Conservation (phyloP, 35 echinoderm and acorn worm genomes). For the Patiria miniata region DNA sequence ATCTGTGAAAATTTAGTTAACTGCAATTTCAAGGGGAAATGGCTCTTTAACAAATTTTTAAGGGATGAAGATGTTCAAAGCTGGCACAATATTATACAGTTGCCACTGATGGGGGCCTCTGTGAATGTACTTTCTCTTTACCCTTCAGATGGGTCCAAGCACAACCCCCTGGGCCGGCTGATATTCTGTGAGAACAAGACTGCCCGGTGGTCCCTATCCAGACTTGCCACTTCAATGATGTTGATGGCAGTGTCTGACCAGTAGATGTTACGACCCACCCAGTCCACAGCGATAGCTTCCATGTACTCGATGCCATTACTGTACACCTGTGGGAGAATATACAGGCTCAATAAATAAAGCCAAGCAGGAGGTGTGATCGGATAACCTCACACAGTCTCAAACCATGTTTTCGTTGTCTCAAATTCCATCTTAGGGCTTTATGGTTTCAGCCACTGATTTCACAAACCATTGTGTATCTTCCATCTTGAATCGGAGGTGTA, state of each 20-base stretch:
- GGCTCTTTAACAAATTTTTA: too few species aligned
- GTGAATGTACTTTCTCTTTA: too few species aligned
- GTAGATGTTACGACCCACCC: slow-evolving; percentile 72
- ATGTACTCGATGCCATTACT: slow-evolving; percentile 36
- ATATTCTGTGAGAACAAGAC: slow-evolving; percentile 48
- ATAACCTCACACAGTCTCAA: background rate
- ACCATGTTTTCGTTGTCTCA: too few species aligned
- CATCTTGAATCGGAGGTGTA: too few species aligned
- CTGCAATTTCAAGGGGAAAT: too few species aligned
- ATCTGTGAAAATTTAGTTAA: too few species aligned
- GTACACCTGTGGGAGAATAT: slow-evolving; percentile 28
- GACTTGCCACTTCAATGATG: slow-evolving; percentile 60
- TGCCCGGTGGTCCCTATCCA: slow-evolving; percentile 56
- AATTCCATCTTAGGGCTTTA: too few species aligned
- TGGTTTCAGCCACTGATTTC: too few species aligned
- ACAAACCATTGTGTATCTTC: background rate
- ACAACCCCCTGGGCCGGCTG: background rate
- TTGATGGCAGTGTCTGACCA: slow-evolving; percentile 45
- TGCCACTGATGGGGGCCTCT: too few species aligned
- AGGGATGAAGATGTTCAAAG: too few species aligned
- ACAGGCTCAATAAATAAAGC: background rate
- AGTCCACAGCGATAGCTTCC: slow-evolving; percentile 61
- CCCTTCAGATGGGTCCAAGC: slow-evolving; percentile 71
- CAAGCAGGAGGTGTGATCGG: background rate
- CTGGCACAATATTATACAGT: too few species aligned